A percentile compares a stretch with the other conserved stretches of the same genome.
Conservation (phyloP, 2,888 invertebrate species). For the Priocnemis perturbator region DNA sequence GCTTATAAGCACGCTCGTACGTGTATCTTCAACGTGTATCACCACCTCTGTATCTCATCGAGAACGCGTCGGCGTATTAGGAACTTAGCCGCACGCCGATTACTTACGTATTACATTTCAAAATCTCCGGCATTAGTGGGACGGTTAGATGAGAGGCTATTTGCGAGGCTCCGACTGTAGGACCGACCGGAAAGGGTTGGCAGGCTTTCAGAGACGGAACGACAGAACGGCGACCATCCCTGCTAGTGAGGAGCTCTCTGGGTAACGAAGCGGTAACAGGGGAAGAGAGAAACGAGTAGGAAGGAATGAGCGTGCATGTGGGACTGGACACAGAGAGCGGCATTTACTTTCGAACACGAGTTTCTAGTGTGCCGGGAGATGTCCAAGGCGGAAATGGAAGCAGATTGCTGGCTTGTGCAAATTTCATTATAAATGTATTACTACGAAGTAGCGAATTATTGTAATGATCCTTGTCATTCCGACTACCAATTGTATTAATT, state of each 20-base stretch:
- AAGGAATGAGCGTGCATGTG: background rate
- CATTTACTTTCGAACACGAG: slow-evolving; percentile 48
- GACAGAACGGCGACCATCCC: slow-evolving; percentile 39
- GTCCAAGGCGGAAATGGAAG: slow-evolving; percentile 48
- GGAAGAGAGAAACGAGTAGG: slow-evolving; percentile 12
- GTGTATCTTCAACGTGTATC: too few relatives aligned
- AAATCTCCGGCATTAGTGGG: slow-evolving; percentile 47
- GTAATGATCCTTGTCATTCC: background rate
- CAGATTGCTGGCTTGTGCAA: slow-evolving; percentile 37
- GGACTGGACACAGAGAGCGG: slow-evolving; percentile 20
- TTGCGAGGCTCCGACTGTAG: slow-evolving; percentile 40
- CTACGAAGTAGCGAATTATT: background rate
- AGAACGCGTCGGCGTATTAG: slow-evolving; percentile 14
- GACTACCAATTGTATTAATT: background rate
- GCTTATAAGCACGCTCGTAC: too few relatives aligned
- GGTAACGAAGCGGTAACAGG: slow-evolving; percentile 45
- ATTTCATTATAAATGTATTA: slow-evolving; percentile 37
- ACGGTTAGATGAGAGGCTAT: slow-evolving; percentile 47
- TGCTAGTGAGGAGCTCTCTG: slow-evolving; percentile 28
- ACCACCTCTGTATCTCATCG: too few relatives aligned
- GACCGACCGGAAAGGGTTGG: slow-evolving; percentile 40
- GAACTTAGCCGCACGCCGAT: slow-evolving; percentile 47
- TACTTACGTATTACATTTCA: slow-evolving; percentile 59
- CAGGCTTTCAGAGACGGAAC: slow-evolving; percentile 30
- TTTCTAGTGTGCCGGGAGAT: slow-evolving; percentile 25